Percentiles rank a stretch among this genome's conserved stretches.
phyloP scores from a whole-genome alignment of 1,140 invertebrate species.

The Dendrolimus kikuchii region DNA sequence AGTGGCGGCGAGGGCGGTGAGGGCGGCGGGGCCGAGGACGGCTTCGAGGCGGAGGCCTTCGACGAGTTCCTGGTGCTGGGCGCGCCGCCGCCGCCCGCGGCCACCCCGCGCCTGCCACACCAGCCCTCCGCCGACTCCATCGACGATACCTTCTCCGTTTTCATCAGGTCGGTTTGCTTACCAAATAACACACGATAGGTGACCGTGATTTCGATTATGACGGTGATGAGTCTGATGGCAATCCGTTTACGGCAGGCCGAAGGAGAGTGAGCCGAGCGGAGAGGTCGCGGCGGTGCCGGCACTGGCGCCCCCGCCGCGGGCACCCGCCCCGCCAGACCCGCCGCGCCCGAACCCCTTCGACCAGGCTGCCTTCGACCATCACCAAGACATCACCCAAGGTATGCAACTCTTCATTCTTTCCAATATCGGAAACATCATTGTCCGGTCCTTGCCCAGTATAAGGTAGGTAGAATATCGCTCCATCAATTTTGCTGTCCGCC shows the following conservation, averaged over 20 bases:
- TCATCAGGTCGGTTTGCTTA: conserved; percentile 77
- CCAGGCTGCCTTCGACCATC: conserved; percentile 71
- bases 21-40: conserved; percentile 61
- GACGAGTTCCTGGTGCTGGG: conserved; percentile 88
- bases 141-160: conserved; percentile 84
- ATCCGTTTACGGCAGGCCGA: conserved; percentile 68
- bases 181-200: background rate
- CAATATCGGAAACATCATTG: too few species aligned
- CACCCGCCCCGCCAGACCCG: conserved; percentile 73
- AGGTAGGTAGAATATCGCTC: too few species aligned
- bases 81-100: conserved; percentile 79
- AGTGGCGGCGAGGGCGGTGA: conserved; percentile 10
- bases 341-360: conserved; percentile 87
- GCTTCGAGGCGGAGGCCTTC: conserved; percentile 84
- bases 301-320: conserved; percentile 82
- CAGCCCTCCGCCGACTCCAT: conserved; percentile 83
- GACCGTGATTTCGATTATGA: background rate
- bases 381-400: background rate
- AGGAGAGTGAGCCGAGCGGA: conserved; percentile 54
- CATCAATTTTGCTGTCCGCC: too few species aligned
- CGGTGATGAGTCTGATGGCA: background rate
- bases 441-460: background rate
- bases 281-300: conserved; percentile 72
- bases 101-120: conserved; percentile 73
- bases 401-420: background rate